Conservation (phyloP, 2,113 vertebrate species). For the Psilopsiagon aymara region DNA sequence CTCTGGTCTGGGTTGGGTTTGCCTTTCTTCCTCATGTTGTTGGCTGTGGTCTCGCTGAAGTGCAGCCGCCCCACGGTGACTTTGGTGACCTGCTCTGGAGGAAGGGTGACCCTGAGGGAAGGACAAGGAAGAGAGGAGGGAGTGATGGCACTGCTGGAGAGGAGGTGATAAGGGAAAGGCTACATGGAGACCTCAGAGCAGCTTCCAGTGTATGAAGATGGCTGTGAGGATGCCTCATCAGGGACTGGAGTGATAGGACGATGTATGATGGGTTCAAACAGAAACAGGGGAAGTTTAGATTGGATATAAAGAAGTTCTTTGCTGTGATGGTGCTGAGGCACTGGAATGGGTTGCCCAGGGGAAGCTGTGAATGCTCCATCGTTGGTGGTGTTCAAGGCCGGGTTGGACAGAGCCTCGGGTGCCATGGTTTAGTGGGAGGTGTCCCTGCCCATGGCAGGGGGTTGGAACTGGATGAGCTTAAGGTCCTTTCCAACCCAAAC, state of each 20-base stretch:
- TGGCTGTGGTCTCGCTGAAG: slow-evolving; percentile 97
- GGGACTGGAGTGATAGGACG: too few species aligned
- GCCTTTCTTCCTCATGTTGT: slow-evolving; percentile 99
- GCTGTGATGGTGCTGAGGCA: too few species aligned
- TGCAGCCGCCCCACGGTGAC: slow-evolving; percentile 96
- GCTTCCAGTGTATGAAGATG: background rate
- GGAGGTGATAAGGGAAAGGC: background rate
- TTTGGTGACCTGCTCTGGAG: slow-evolving; percentile 97
- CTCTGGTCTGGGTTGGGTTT: slow-evolving; percentile 99
- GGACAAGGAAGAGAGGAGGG: background rate
- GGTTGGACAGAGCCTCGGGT: background rate
- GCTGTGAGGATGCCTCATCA: too few species aligned
- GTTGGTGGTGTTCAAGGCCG: too few species aligned
- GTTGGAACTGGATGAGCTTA: background rate
- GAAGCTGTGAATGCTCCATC: too few species aligned
- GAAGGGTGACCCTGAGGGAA: slow-evolving; percentile 86
- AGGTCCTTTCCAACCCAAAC: background rate
- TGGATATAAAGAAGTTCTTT: too few species aligned
- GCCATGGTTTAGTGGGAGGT: background rate
- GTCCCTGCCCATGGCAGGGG: background rate
- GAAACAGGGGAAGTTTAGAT: too few species aligned
- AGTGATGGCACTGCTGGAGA: background rate
- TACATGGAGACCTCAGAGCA: background rate
- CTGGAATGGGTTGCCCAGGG: too few species aligned
- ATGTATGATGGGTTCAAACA: too few species aligned